Base-by-base conservation (phyloP, 2,797 vertebrate species). In the Clamator glandarius region DNA sequence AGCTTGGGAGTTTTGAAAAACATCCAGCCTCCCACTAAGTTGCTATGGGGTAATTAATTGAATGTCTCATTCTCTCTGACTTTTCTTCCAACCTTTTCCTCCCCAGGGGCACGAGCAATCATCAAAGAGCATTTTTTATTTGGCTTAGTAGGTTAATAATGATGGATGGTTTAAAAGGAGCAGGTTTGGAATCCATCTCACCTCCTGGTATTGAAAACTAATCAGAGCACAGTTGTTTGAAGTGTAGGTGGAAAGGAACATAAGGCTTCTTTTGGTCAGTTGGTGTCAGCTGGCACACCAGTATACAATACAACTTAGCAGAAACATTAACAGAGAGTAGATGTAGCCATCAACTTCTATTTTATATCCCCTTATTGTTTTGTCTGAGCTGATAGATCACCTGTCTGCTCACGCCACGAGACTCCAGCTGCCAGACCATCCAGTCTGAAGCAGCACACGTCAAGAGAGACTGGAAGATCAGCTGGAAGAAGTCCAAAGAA, bases 1-100 rank as follows among this genome's bases (percentile, higher is more conserved):
- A 92, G 48, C 68, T 66, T 28, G 25, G 68, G 87, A 93, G 89
- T 72, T 93, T 68, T 72, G 84, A 84, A 95, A 95, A 94, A 92
- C 70, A 77, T 79, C 70, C 84, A 93, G 52, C 87, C 86, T 92
- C 84, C 76, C 46, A 89, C 31, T 70, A 46, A 92, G 83, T 84
- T 95, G 78, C 90, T 92, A 58, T 78, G 89, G 93, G 72, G 46
- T 80, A 92, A 96, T 81, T 77, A 85, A 92, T 64, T 70, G 50
- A 72, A 51, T 33, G 52, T 82, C 66, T 96, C 86, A 92, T 89
- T 63, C 67, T 82, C 63, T 92, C 73, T 91, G 51, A 19, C 73
- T 91, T 92, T 59, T 64, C 73, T 72, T 95, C 91, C 93, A 96
- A 17, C 17, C 57, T 57, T 46, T 90, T 59, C 73, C 59, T 79